Evolutionary conservation across 2,888 invertebrate genomes (phyloP).

Genomic region (Hyposoter dolosus): DNA sequence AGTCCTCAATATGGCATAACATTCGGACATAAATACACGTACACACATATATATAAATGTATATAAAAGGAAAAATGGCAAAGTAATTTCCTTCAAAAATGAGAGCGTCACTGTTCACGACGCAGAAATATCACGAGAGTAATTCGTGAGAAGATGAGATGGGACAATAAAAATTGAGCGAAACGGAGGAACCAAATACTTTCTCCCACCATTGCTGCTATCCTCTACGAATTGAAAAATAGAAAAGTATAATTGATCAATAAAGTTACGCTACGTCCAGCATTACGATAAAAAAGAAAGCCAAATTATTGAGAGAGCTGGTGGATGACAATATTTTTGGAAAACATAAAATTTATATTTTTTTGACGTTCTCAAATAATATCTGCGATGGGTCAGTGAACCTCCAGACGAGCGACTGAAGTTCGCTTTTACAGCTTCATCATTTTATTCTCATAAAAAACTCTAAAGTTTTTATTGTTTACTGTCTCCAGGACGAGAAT

Average conservation of each 20-base stretch:
- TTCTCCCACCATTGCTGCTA: neutral
- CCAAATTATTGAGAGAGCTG: neutral
- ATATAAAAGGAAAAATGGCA: conserved; percentile 17
- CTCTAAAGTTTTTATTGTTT: neutral
- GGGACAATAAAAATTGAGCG: conserved; percentile 1
- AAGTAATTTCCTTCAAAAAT: conserved; percentile 25
- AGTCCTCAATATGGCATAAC: conserved; percentile 18
- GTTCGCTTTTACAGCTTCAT: neutral
- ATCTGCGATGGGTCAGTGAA: neutral
- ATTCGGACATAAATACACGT: conserved; percentile 18
- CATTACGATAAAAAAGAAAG: neutral
- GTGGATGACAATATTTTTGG: neutral
- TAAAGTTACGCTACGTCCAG: neutral
- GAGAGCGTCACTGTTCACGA: conserved; percentile 13
- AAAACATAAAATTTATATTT: neutral
- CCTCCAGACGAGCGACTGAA: neutral
- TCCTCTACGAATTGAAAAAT: neutral
- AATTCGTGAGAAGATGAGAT: neutral
- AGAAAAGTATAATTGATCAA: neutral
- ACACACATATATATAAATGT: conserved; percentile 17
- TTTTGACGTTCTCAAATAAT: neutral
- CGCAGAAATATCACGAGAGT: conserved; percentile 9
- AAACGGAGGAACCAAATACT: conserved; percentile 1
- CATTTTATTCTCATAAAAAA: neutral
- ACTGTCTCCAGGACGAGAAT: neutral